A percentile compares a stretch with the other conserved stretches of the same genome.
Conservation (phyloP, 1,140 invertebrate genomes). For the Diprion similis region DNA sequence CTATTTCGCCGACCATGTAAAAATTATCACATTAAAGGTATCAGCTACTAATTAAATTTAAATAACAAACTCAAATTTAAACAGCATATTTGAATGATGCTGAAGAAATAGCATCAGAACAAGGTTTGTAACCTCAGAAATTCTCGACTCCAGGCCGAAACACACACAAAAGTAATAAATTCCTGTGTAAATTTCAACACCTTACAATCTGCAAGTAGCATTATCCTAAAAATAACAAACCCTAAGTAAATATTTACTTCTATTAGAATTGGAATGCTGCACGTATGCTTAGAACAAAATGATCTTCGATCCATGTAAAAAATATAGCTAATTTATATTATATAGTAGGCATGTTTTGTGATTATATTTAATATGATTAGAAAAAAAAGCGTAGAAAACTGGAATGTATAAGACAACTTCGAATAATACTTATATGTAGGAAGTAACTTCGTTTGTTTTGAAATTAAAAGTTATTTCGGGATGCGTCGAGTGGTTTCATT, state of each 20-base stretch:
- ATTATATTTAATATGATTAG: not conserved
- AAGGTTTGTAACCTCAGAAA: too few species aligned
- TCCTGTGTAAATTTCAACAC: too few species aligned
- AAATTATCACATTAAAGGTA: too few species aligned
- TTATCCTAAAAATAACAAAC: not conserved
- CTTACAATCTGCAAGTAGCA: too few species aligned
- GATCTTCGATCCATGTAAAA: not conserved
- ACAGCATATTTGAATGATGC: too few species aligned
- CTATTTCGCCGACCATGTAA: too few species aligned
- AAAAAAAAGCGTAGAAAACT: not conserved
- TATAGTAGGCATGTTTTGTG: not conserved
- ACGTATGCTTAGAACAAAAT: not conserved
- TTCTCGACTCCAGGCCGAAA: too few species aligned
- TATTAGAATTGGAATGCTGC: not conserved
- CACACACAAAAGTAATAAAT: too few species aligned
- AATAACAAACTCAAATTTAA: too few species aligned
- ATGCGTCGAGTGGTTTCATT: slow-evolving; percentile 28
- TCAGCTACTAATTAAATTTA: too few species aligned
- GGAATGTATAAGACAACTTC: not conserved
- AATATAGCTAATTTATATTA: not conserved
- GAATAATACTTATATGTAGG: not conserved
- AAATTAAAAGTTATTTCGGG: slow-evolving; percentile 24
- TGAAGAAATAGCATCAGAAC: too few species aligned
- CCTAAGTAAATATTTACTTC: not conserved
- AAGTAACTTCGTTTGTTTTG: not conserved